Conservation (phyloP, 2,113 vertebrate genomes). For the Callipepla squamata region DNA sequence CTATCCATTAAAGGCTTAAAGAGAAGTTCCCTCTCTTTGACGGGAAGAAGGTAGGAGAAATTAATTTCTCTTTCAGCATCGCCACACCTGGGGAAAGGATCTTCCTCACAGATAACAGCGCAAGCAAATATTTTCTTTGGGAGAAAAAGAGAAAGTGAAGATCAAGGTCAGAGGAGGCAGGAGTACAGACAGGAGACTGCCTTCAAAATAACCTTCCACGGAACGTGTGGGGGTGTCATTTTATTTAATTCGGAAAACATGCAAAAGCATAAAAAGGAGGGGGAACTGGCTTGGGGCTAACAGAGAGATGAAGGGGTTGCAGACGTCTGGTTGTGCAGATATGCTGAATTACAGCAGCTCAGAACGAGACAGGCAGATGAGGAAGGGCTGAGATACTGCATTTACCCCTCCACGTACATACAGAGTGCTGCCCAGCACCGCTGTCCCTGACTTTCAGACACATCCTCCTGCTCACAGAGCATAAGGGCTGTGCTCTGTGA, state of each 20-base stretch:
- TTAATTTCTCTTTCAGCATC: slow-evolving; percentile 71
- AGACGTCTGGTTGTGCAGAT: slow-evolving; percentile 35
- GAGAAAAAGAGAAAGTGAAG: slow-evolving; percentile 73
- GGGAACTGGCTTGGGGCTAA: slow-evolving; percentile 52
- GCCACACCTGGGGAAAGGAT: slow-evolving; percentile 75
- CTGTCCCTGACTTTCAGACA: background rate
- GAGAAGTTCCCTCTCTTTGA: slow-evolving; percentile 54
- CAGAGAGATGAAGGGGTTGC: slow-evolving; percentile 67
- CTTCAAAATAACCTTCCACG: slow-evolving; percentile 63
- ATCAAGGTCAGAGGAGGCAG: slow-evolving; percentile 75
- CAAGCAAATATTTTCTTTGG: slow-evolving; percentile 78
- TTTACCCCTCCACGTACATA: background rate
- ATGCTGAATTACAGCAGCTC: slow-evolving; percentile 16
- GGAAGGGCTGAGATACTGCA: background rate
- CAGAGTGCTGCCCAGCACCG: background rate
- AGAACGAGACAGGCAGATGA: background rate
- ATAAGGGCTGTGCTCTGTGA: background rate
- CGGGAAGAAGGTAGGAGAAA: slow-evolving; percentile 40
- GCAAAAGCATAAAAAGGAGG: slow-evolving; percentile 45
- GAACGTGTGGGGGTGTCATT: slow-evolving; percentile 68
- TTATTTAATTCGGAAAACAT: slow-evolving; percentile 74
- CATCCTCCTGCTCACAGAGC: background rate
- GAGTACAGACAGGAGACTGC: slow-evolving; percentile 44
- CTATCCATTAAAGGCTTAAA: slow-evolving; percentile 60
- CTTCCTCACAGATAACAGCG: slow-evolving; percentile 71